phyloP scores from a whole-genome alignment of 2,113 vertebrate species.

The Caranx melampygus region DNA sequence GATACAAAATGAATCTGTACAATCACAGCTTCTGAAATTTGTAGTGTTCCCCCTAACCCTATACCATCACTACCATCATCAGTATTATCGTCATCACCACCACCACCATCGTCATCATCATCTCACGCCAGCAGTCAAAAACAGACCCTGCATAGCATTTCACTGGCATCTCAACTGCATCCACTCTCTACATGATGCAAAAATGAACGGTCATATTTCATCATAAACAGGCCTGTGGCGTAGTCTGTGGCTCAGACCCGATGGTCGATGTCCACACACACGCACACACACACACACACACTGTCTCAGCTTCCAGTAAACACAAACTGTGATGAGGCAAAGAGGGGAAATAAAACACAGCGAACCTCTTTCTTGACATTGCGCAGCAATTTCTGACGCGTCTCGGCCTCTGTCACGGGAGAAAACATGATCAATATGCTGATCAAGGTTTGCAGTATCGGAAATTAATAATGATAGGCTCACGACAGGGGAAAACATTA shows the following conservation, averaged over 20 bases:
- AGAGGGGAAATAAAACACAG: conserved; percentile 31
- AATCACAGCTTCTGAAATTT: neutral
- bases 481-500: conserved; percentile 30
- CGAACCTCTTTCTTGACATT: conserved; percentile 95
- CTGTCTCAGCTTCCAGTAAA: conserved; percentile 8
- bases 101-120: conserved; percentile 38
- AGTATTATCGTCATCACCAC: conserved; percentile 29
- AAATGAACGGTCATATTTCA: neutral
- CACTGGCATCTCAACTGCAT: neutral
- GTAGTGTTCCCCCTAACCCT: neutral
- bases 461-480: conserved; percentile 27
- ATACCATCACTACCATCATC: conserved; percentile 19
- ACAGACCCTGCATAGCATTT: neutral
- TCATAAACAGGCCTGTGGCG: conserved; percentile 52
- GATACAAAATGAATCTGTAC: neutral
- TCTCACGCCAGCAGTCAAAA: conserved; percentile 39
- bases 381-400: conserved; percentile 92
- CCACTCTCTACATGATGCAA: neutral
- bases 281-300: neutral
- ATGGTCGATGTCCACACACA: neutral
- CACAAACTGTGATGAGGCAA: conserved; percentile 28
- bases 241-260: conserved; percentile 20
- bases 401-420: conserved; percentile 88
- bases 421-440: conserved; percentile 69
- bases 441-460: conserved; percentile 38